These are phyloP conservation scores for Polyommatus iphigenia DNA, from an alignment of 2,888 invertebrate genomes.

Conservation along the genomic window DNA sequence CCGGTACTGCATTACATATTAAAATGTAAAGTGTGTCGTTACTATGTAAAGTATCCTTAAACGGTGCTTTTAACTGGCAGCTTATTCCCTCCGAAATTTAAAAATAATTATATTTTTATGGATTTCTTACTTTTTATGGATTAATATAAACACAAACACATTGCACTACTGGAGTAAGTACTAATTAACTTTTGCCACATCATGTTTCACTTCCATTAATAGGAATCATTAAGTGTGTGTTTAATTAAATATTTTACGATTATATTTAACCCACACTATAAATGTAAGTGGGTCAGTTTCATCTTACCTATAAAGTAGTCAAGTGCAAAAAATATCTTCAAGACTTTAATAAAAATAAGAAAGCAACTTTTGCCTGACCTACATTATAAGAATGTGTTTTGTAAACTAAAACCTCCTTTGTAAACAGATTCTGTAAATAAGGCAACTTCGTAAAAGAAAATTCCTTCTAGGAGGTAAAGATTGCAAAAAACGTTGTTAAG, in stretches of 20 bases:
- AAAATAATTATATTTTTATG: not conserved
- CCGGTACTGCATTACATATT: not conserved
- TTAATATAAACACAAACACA: not conserved
- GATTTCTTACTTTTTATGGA: not conserved
- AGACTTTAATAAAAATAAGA: not conserved
- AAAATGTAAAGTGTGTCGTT: conserved; percentile 1
- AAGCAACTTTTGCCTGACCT: not conserved
- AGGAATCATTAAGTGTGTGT: too few species aligned
- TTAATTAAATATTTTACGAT: not conserved
- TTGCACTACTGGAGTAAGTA: not conserved
- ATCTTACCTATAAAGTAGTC: too few species aligned
- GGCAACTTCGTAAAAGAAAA: conserved; percentile 8
- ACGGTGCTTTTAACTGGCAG: not conserved
- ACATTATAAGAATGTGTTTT: not conserved
- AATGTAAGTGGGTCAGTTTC: too few species aligned
- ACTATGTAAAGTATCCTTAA: not conserved
- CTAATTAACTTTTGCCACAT: not conserved
- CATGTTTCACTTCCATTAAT: not conserved
- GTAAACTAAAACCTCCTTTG: conserved; percentile 1
- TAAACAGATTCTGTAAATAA: conserved; percentile 5
- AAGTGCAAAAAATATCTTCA: too few species aligned
- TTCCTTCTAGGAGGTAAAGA: conserved; percentile 21
- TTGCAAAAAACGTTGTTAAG: conserved; percentile 27
- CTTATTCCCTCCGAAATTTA: not conserved
- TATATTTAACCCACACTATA: not conserved